These are phyloP conservation scores for Ferrisia virgata DNA, from an alignment of 2,888 invertebrate genomes.

Conservation along the genomic window DNA sequence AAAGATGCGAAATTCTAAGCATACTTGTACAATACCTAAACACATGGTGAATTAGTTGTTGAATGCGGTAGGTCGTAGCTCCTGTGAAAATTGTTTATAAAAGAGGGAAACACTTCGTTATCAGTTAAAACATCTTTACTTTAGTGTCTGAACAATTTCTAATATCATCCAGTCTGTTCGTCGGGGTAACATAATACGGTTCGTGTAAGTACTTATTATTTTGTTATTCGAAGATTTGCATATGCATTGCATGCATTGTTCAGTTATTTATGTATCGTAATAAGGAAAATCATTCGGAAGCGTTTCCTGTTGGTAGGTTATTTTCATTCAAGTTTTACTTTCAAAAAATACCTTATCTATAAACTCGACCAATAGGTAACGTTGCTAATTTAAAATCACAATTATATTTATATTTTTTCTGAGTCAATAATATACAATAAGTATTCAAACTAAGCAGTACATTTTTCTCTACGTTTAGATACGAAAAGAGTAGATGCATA, in stretches of 20 bases:
- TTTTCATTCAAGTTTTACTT: not conserved
- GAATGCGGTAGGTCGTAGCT: slow-evolving; percentile 39
- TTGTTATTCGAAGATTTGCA: not conserved
- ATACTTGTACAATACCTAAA: not conserved
- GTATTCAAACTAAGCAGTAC: no score
- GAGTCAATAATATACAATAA: no score
- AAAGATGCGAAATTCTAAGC: not conserved
- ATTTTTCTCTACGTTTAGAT: no score
- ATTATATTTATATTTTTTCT: no score
- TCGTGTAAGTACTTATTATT: not conserved
- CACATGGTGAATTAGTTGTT: slow-evolving; percentile 22
- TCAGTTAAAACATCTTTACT: slow-evolving; percentile 42
- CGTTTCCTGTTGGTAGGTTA: not conserved
- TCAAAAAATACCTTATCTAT: no score
- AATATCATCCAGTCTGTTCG: slow-evolving; percentile 35
- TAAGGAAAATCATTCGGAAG: not conserved
- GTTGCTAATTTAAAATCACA: no score
- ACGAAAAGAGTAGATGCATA: no score
- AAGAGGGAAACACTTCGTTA: slow-evolving; percentile 31
- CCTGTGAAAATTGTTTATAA: not conserved
- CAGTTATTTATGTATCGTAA: not conserved
- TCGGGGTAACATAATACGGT: slow-evolving; percentile 17
- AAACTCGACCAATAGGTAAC: no score
- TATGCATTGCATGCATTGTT: not conserved
- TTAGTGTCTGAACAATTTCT: slow-evolving; percentile 40